These are phyloP conservation scores for Hydriomena furcata DNA, from an alignment of 2,888 invertebrate species.

Conservation along the genomic window DNA sequence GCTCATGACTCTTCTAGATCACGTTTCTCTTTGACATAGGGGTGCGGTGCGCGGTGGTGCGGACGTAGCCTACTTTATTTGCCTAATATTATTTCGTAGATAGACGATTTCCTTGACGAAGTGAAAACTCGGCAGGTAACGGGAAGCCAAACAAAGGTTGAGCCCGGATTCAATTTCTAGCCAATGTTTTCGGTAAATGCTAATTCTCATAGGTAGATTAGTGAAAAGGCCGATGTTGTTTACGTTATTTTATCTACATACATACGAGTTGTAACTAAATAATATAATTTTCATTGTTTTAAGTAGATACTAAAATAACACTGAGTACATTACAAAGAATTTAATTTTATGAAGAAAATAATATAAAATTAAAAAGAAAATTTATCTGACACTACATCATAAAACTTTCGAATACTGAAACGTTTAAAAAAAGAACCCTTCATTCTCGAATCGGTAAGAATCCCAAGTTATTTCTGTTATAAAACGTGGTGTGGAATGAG, in stretches of 20 bases:
- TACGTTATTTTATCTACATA: too few relatives aligned
- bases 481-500: conserved; percentile 38
- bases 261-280: too few relatives aligned
- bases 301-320: too few relatives aligned
- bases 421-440: conserved; percentile 21
- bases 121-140: conserved; percentile 62
- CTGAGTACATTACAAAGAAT: too few relatives aligned
- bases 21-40: conserved; percentile 6
- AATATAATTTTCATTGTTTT: too few relatives aligned
- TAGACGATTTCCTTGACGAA: conserved; percentile 58
- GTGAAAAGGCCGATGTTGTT: too few relatives aligned
- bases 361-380: too few relatives aligned
- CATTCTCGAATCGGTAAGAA: conserved; percentile 33
- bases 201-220: too few relatives aligned
- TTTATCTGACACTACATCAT: too few relatives aligned
- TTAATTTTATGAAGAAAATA: too few relatives aligned
- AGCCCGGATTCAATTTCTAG: conserved; percentile 38
- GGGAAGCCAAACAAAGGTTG: conserved; percentile 62
- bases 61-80: conserved; percentile 49
- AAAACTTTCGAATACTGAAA: conserved; percentile 2
- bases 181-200: too few relatives aligned
- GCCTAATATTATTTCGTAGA: conserved; percentile 36
- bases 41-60: conserved; percentile 17
- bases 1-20: conserved; percentile 11
- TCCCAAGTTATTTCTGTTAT: conserved; percentile 52